Base-by-base conservation (phyloP, 2,113 vertebrate genomes). In the Halichoeres trimaculatus region DNA sequence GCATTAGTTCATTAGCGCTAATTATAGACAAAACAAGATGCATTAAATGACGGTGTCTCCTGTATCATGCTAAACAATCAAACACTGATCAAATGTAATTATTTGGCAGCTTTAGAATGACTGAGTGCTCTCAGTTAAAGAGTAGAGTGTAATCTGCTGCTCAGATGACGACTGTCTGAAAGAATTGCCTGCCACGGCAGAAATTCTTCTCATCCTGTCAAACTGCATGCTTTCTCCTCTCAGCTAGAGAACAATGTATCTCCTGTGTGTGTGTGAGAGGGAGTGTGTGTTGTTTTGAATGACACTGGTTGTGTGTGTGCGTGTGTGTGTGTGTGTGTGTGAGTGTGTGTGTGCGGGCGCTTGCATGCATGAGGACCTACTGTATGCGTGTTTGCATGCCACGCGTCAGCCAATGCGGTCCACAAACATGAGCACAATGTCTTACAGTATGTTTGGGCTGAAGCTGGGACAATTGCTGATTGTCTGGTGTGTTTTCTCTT, bases 391-490 rank as follows among this genome's bases (percentile, higher is more conserved):
- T 73, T 86, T 81, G 89, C 87, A 87, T 93, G 90, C 78, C 88
- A 83, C 80, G 78, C 60, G 78, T 90, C 80, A 86, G 83, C 86
- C 85, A 88, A 13, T 73, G 90, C 80, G 80, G 88, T 92, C 90
- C 89, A 84, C 94, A 92, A 93, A 89, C 95, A 75, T 94, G 93
- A 92, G 85, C 88, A 91, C 86, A 92, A 90, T 94, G 93, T 93
- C 86, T 93, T 91, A 88, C 88, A 93, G 90, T 91, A 85, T 87
- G 93, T 96, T 95, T 96, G 95, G 94, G 94, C 92, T 95, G 92
- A 94, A 95, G 92, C 95, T 94, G 96, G 95, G 96, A 97, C 96
- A 93, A 92, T 95, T 97, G 96, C 97, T 99, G 96, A 98, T 98
- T 95, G 96, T 99, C 94, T 97, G 97, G 96, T 98, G 83, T 99